A percentile compares a stretch with the other conserved stretches of the same genome.
These are phyloP conservation scores for Polietes domitor DNA, from an alignment of 2,888 invertebrate species.

Conservation along the genomic window DNA sequence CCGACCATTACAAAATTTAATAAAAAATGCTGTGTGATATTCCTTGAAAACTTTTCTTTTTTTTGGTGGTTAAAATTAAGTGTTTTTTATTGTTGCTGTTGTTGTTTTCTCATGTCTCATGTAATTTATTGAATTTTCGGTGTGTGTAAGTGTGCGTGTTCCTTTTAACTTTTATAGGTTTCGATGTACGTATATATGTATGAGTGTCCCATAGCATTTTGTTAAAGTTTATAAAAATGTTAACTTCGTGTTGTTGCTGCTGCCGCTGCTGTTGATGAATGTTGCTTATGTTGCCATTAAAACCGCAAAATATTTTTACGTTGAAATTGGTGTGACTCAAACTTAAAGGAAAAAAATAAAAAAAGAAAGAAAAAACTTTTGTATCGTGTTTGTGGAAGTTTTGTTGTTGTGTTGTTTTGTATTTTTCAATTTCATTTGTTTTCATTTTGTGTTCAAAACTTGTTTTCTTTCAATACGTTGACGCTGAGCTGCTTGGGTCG, in stretches of 20 bases:
- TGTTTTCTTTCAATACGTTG: constrained; percentile 40
- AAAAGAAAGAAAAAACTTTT: neutral
- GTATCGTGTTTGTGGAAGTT: constrained; percentile 1
- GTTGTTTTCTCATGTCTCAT: too few relatives aligned
- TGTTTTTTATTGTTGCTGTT: too few relatives aligned
- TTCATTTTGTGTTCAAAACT: constrained; percentile 46
- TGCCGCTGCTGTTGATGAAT: constrained; percentile 6
- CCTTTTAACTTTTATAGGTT: too few relatives aligned
- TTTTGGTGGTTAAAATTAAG: too few relatives aligned
- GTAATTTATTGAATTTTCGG: too few relatives aligned
- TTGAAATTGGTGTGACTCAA: constrained; percentile 54
- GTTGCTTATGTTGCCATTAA: constrained; percentile 42
- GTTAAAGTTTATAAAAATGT: neutral
- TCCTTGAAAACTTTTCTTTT: too few relatives aligned
- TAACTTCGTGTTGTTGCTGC: neutral
- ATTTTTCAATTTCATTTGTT: constrained; percentile 14
- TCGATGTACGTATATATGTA: neutral
- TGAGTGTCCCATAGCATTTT: neutral
- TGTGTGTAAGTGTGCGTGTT: too few relatives aligned
- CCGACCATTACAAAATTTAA: too few relatives aligned
- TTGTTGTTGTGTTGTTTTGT: neutral
- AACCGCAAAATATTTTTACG: constrained; percentile 46
- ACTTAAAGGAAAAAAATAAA: neutral
- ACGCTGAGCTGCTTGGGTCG: too few relatives aligned
- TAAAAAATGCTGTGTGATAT: too few relatives aligned